Percentiles rank a stretch among this genome's conserved stretches.
phyloP scores from a whole-genome alignment of 1,140 invertebrate species.

The Littorina saxatilis region DNA sequence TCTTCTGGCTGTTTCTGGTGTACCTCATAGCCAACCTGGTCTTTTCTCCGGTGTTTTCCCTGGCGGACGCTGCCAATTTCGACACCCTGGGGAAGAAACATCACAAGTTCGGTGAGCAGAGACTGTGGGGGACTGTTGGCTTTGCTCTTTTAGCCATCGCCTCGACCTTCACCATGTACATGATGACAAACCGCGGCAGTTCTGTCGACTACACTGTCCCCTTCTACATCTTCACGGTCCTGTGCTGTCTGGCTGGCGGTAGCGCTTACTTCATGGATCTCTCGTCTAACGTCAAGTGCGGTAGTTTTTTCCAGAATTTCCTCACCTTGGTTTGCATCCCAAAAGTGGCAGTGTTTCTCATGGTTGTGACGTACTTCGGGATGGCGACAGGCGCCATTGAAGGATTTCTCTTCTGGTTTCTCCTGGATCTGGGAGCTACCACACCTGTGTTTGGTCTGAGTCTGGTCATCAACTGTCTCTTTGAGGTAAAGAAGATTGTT shows the following conservation, averaged over 20 bases:
- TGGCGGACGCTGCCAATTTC: constrained; percentile 49
- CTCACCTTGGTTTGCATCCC: constrained; percentile 45
- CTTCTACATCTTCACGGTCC: constrained; percentile 62
- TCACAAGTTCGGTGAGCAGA: constrained; percentile 44
- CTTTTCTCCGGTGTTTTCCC: constrained; percentile 44
- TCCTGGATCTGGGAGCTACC: constrained; percentile 35
- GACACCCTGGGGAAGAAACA: constrained; percentile 37
- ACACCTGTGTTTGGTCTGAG: constrained; percentile 42
- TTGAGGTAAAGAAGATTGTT: constrained; percentile 51
- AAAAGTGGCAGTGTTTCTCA: constrained; percentile 39
- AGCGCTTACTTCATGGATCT: constrained; percentile 53
- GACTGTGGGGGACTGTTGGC: constrained; percentile 51
- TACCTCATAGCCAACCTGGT: constrained; percentile 45
- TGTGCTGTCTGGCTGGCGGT: constrained; percentile 50
- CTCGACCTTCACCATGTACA: constrained; percentile 65
- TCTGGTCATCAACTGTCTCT: constrained; percentile 41
- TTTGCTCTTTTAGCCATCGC: constrained; percentile 56
- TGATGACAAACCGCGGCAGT: constrained; percentile 37
- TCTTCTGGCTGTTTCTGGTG: constrained; percentile 42
- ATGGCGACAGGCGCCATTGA: constrained; percentile 44
- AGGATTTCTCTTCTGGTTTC: constrained; percentile 49
- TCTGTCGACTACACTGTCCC: constrained; percentile 55
- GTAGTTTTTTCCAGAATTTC: constrained; percentile 45
- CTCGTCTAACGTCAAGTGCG: constrained; percentile 52
- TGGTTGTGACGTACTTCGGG: constrained; percentile 46